These are phyloP conservation scores for Trichogramma dendrolimi DNA, from an alignment of 2,888 invertebrate genomes.

Conservation along the genomic window DNA sequence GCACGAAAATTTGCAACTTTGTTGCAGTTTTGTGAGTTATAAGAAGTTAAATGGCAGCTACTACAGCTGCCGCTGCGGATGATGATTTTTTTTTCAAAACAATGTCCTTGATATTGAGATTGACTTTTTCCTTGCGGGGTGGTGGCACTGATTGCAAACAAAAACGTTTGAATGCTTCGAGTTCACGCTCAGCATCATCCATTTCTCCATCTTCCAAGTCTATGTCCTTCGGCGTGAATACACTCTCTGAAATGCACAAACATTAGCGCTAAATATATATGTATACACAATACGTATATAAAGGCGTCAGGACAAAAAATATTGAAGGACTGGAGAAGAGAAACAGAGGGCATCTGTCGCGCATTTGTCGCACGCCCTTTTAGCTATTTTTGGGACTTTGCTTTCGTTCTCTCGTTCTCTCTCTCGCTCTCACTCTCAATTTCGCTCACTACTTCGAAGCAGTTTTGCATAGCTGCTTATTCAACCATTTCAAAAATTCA, in stretches of 20 bases:
- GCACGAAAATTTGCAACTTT: no score
- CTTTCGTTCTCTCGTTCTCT: neutral
- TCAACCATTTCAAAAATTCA: no score
- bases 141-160: slow-evolving; percentile 79
- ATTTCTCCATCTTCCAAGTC: slow-evolving; percentile 74
- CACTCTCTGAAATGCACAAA: slow-evolving; percentile 56
- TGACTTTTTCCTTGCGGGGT: slow-evolving; percentile 71
- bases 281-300: neutral
- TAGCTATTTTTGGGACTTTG: slow-evolving; percentile 26
- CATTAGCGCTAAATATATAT: neutral
- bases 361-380: slow-evolving; percentile 26
- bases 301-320: slow-evolving; percentile 28
- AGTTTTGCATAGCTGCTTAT: no score
- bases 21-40: no score
- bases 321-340: slow-evolving; percentile 33
- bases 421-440: neutral
- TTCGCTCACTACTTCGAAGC: no score
- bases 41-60: slow-evolving; percentile 44
- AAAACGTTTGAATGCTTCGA: slow-evolving; percentile 83
- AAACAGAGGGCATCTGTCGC: slow-evolving; percentile 30
- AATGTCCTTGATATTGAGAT: slow-evolving; percentile 76
- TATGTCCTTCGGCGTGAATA: slow-evolving; percentile 76
- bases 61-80: slow-evolving; percentile 39
- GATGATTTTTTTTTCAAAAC: slow-evolving; percentile 62
- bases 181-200: slow-evolving; percentile 75